Evolutionary conservation across 2,113 vertebrate genomes (phyloP), one percentile per base, ranked within the genome.

Genomic region (Phyllostomus discolor): DNA sequence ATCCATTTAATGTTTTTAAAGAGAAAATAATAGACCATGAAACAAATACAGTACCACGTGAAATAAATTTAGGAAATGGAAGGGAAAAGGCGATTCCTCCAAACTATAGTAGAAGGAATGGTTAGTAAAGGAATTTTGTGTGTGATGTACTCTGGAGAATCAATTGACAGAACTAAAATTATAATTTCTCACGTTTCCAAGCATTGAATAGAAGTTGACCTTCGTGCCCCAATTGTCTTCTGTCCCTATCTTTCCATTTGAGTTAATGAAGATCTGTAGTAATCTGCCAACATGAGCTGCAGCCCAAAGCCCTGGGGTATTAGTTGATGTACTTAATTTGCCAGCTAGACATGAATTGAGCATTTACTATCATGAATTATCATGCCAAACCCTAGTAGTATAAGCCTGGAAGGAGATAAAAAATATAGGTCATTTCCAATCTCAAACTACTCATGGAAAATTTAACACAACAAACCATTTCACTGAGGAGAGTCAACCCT

Each of bases 311-410:
- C 33, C 72, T 90, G 5, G 31, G 57, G 8, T 92, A 95, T 98
- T 86, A 96, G 94, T 75, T 96, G 83, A 97, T 86, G 3, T 94
- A 84, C n/a, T 92, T 90, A 95, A 90, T 97, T 88, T 95, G 79
- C 90, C 72, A 94, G 31, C 38, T 91, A 86, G 76, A 92, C 1
- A 0, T 94, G 85, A 95, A 95, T 46, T 90, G 90, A 88, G 20
- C 90, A 66, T 88, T 90, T 82, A 73, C 16, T 93, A 19, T 43
- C 16, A n/a, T 85, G 78, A 72, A 92, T 90, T 91, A 90, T 78
- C 73, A 91, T 82, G 43, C 72, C 88, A 97, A 92, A 75, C 11
- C n/a, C 12, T 64, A 80, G 57, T 9, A 88, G 28, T 59, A 91
- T 92, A 93, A 88, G 38, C 20, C 41, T 33, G 90, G 75, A 62